A percentile compares a stretch with the other conserved stretches of the same genome.
Evolutionary conservation across 2,797 vertebrate genomes (phyloP).

Genomic region (Gallinago solitaria): DNA sequence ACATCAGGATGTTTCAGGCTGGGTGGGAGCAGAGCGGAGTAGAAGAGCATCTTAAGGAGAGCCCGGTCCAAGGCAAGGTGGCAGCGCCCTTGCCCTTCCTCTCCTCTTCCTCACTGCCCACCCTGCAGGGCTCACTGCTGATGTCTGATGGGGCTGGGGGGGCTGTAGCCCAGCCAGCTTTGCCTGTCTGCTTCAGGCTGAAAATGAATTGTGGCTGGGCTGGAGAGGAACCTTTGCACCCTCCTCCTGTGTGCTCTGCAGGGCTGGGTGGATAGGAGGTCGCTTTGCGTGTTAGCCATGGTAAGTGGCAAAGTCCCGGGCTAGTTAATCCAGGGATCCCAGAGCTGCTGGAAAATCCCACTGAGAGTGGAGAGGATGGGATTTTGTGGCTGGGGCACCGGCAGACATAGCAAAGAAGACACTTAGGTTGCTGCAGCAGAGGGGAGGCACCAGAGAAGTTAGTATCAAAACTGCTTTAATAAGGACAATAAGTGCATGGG

Average conservation of each 20-base stretch:
- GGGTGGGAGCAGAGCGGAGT: not conserved
- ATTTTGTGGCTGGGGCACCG: not conserved
- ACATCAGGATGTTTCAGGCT: not conserved
- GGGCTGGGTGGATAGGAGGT: not conserved
- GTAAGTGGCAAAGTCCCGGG: not conserved
- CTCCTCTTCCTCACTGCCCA: not conserved
- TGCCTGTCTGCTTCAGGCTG: not conserved
- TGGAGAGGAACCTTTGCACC: not conserved
- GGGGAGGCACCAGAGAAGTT: not conserved
- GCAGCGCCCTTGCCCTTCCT: not conserved
- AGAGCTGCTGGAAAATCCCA: not conserved
- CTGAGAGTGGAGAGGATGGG: not conserved
- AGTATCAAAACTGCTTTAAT: slow-evolving; percentile 69
- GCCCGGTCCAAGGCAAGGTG: not conserved
- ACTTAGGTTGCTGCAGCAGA: not conserved
- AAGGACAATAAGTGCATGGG: slow-evolving; percentile 59
- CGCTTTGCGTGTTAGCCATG: not conserved
- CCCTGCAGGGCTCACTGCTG: not conserved
- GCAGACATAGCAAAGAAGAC: not conserved
- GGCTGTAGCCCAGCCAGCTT: not conserved
- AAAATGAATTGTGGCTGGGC: not conserved
- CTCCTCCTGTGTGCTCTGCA: fast-evolving
- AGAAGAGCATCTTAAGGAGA: not conserved
- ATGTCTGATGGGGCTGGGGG: not conserved
- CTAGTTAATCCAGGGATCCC: not conserved